Evolutionary conservation across 37 sponge, comb jelly and placozoan genomes (phyloP), one percentile per base, ranked within the genome.

Genomic region (Eunapius fragilis): DNA sequence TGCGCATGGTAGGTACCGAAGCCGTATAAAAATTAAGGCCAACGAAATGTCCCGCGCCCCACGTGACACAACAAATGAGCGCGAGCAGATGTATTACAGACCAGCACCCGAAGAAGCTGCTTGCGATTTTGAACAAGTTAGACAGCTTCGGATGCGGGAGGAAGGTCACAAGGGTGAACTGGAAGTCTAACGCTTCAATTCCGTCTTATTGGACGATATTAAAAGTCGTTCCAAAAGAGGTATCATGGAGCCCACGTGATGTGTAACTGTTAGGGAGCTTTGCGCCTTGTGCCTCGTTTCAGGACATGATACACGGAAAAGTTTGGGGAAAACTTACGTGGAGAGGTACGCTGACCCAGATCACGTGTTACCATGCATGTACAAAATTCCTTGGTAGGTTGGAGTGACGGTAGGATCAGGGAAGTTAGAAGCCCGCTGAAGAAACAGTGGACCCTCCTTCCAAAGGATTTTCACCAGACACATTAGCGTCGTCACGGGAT

Each of bases 121-220:
- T 89, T 31, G 25, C 79, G 28, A 27, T 84, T 27, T 37, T 89
- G 37, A 84, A 84, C 72, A 74, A 71, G 79, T 70, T 89, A 31
- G 80, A 78, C 2, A 35, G 68, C 25, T 78, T 78, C 32, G 90
- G 90, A 27, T 80, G 84, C 11, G 90, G 90, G 27, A 78, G 90
- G 76, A 84, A 79, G 37, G 78, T 89, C 25, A 80, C 85, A 25
- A 84, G 85, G 31, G 45, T 71, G 32, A 80, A 35, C 12, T 89
- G 90, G 90, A 74, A 41, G 25, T 9, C 58, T 25, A 50, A 78
- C 10, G 85, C 79, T n/a, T 49, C n/a, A 41, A 36, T 26, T 17
- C 73, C 80, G 24, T 72, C 72, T 36, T 89, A 84, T 69, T 89
- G 90, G 90, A 89, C 90, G 14, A 84, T 89, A 36, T 85, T 80